These are phyloP conservation scores for Capromys pilorides DNA, from an alignment of 2,797 vertebrate species.

Conservation along the genomic window DNA sequence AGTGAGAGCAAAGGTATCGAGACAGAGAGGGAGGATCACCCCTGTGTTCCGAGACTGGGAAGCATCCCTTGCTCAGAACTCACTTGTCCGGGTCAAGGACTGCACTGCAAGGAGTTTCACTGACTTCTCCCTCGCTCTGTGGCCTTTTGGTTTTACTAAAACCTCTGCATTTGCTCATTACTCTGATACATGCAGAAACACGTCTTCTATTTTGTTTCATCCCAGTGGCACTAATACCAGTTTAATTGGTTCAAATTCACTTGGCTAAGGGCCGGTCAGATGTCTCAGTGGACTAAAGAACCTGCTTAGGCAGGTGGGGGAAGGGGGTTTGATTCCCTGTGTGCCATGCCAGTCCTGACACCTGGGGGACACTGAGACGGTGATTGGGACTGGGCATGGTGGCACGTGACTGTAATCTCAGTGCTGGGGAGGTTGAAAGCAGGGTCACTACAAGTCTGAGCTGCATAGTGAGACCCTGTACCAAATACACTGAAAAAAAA, in stretches of 20 bases:
- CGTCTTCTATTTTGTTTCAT: neutral
- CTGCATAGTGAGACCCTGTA: too few relatives aligned
- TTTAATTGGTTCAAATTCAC: neutral
- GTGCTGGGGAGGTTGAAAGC: too few relatives aligned
- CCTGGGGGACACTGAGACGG: too few relatives aligned
- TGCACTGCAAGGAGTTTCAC: neutral
- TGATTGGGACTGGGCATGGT: too few relatives aligned
- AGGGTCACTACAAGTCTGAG: too few relatives aligned
- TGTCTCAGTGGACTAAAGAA: too few relatives aligned
- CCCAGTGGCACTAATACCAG: neutral
- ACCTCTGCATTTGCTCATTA: neutral
- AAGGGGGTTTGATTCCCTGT: too few relatives aligned
- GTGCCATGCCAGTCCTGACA: too few relatives aligned
- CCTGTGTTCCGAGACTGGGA: neutral
- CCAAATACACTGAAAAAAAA: too few relatives aligned
- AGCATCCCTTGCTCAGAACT: neutral
- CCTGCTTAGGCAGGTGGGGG: too few relatives aligned
- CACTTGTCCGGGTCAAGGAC: neutral
- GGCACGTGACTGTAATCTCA: too few relatives aligned
- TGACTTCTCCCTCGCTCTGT: neutral
- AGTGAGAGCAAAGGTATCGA: too few relatives aligned
- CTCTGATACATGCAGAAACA: neutral
- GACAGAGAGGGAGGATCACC: neutral
- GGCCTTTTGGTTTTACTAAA: neutral
- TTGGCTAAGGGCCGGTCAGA: neutral